Evolutionary conservation across 2,797 vertebrate species (phyloP), one percentile per base, ranked within the genome.

Genomic region (Gobio occitaniae): DNA sequence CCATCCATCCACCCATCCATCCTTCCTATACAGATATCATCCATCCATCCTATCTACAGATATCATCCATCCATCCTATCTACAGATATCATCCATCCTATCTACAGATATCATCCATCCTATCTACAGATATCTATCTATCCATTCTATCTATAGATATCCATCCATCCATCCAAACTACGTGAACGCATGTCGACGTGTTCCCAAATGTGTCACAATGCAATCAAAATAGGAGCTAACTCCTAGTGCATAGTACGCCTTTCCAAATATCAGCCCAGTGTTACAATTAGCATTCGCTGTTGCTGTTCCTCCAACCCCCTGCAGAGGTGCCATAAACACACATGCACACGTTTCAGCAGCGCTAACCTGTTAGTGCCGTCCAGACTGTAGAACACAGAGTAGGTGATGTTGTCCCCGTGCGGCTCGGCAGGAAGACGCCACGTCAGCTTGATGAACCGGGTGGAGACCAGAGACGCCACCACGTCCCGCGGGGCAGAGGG

Each of bases 361-460:
- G 47, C 63, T 78, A 19, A 99, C 98, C 98, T 97, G 95, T 96
- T 97, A 50, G 94, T 92, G 79, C 96, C 96, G 61, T 99, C 97
- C 91, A 95, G 97, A 94, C 97, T 96, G 95, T 99, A 99, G 96
- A 97, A 99, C 48, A 99, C 97, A 0, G 97, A 97, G 91, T 98
- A 99, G 93, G 96, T 97, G 86, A 99, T 93, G 90, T 98, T 97
- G 87, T 99, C 98, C 83, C 97, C 98, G 0, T 97, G 96, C 11
- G 97, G 96, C 83, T 99, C 98, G 0, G 95, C 97, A 0, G 98
- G 98, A 0, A 95, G 95, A 75, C 98, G 95, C 98, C 98, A 99
- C 0, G 97, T 98, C 92, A 99, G 91, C 91, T 98, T 97, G 96
- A 99, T 97, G 96, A 99, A 99, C 86, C 98, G 97, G 13, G 98